Base-by-base conservation (phyloP, 2,113 vertebrate genomes). In the Fregetta grallaria region DNA sequence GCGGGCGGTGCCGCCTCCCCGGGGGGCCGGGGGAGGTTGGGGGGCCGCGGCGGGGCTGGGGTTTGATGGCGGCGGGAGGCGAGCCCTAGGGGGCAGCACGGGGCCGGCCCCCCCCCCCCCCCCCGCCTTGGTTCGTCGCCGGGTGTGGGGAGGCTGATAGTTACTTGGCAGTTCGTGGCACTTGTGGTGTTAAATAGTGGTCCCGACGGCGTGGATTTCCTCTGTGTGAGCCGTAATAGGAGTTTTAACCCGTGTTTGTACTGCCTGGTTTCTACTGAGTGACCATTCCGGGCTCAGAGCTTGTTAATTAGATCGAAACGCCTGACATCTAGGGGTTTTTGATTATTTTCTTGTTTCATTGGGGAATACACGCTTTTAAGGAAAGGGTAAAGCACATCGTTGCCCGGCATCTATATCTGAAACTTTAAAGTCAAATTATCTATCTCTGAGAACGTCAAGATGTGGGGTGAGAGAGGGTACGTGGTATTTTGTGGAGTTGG, bases 41-140 rank as follows among this genome's bases (percentile, higher is more conserved):
- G 86, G 83, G 55, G 47, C 62, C 36, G 52, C 22, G 22, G 34
- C 22, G 26, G 53, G 84, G 29, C n/a, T n/a, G 61, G 55, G 32
- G 23, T 7, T 18, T 2, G 23, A 16, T 23, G 72, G 34, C 44
- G 40, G 27, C n/a, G 29, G 44, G 25, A 47, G 45, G 18, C 5
- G 47, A 27, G 70, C 95, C 56, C 66, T 71, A 93, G 93, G 90
- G 96, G 96, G 95, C 96, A 67, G 92, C 75, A 71, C 7, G 34
- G 77, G 23, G 52, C 15, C 71, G 38, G 38, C 38, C 38, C 38
- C 38, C 38, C 38, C 38, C 38, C 8, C 38, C 38, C 38, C 38
- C 38, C 38, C 38, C 38, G 52, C 15, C 71, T 8, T 1, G 23
- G 11, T 11, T 13, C 11, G 23, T 7, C 20, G 22, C 34, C 11